Conservation (phyloP, 2,888 invertebrate genomes). For the Endotricha flammealis region DNA sequence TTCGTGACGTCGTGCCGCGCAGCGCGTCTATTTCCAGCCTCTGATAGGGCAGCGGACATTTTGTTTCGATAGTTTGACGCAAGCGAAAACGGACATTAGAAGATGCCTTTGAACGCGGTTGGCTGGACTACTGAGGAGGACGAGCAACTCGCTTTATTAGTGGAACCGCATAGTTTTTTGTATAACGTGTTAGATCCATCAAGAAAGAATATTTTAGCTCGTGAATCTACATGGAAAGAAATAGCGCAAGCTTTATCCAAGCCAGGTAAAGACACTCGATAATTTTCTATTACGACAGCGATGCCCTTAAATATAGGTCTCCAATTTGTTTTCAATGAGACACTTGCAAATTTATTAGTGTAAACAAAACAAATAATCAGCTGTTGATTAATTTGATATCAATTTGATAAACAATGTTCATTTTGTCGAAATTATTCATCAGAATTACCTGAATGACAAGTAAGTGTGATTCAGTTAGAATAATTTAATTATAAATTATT, state of each 20-base stretch:
- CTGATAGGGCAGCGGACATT: conserved; percentile 69
- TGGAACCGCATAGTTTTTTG: conserved; percentile 57
- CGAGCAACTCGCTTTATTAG: conserved; percentile 57
- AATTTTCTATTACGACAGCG: conserved; percentile 28
- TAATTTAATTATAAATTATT: no score
- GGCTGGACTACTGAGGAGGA: conserved; percentile 65
- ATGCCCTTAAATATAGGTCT: background rate
- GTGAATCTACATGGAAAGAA: conserved; percentile 63
- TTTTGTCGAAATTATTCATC: no score
- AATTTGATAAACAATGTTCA: no score
- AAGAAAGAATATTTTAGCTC: conserved; percentile 59
- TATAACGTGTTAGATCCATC: conserved; percentile 60
- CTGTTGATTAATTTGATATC: background rate
- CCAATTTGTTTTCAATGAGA: background rate
- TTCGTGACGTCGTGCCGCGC: conserved; percentile 64
- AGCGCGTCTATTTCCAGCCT: conserved; percentile 61
- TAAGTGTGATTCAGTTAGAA: no score
- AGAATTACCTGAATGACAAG: no score
- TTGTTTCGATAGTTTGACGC: conserved; percentile 51
- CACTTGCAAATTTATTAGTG: background rate
- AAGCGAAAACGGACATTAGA: conserved; percentile 31
- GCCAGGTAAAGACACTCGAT: conserved; percentile 53
- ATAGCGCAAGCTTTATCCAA: conserved; percentile 57
- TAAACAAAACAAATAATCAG: background rate
- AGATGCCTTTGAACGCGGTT: conserved; percentile 64